Percentiles rank a stretch among this genome's conserved stretches.
These are phyloP conservation scores for Oxycera nigricornis DNA, from an alignment of 2,888 invertebrate species.

Conservation along the genomic window DNA sequence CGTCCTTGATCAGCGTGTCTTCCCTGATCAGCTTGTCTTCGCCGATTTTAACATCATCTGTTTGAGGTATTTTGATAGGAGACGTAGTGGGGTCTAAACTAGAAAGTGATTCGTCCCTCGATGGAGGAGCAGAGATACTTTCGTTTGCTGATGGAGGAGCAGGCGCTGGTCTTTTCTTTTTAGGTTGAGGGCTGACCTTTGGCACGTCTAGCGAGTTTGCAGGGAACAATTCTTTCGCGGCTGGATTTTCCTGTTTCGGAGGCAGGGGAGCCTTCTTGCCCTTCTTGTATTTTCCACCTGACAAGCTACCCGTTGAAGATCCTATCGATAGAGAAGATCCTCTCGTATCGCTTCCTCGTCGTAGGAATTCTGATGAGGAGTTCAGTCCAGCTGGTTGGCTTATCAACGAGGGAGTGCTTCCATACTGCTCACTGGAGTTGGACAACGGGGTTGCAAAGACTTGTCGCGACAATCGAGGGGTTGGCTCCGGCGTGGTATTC, in stretches of 20 bases:
- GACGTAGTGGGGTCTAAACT: background rate
- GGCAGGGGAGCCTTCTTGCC: slow-evolving; percentile 56
- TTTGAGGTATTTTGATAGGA: background rate
- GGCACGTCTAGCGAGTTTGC: slow-evolving; percentile 46
- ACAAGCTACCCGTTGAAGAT: slow-evolving; percentile 52
- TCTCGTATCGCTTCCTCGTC: slow-evolving; percentile 52
- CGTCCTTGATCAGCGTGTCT: slow-evolving; percentile 46
- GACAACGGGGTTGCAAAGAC: slow-evolving; percentile 52
- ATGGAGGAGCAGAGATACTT: background rate
- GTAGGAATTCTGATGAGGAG: slow-evolving; percentile 47
- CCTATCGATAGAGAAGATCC: slow-evolving; percentile 54
- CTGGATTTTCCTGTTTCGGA: slow-evolving; percentile 51
- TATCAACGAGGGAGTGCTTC: slow-evolving; percentile 53
- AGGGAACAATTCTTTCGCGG: slow-evolving; percentile 42
- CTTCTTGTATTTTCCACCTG: slow-evolving; percentile 48
- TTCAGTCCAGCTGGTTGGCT: slow-evolving; percentile 46
- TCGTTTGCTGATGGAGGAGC: slow-evolving; percentile 64
- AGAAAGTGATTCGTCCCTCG: background rate
- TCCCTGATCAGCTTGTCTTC: slow-evolving; percentile 57
- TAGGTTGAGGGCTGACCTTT: slow-evolving; percentile 59
- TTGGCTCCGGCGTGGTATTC: slow-evolving; percentile 55
- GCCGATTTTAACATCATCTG: slow-evolving; percentile 49
- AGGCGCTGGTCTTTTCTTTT: slow-evolving; percentile 73
- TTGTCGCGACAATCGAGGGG: slow-evolving; percentile 48
- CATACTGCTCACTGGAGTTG: slow-evolving; percentile 53